phyloP scores from a whole-genome alignment of 2,113 vertebrate species.

The Cebus imitator region DNA sequence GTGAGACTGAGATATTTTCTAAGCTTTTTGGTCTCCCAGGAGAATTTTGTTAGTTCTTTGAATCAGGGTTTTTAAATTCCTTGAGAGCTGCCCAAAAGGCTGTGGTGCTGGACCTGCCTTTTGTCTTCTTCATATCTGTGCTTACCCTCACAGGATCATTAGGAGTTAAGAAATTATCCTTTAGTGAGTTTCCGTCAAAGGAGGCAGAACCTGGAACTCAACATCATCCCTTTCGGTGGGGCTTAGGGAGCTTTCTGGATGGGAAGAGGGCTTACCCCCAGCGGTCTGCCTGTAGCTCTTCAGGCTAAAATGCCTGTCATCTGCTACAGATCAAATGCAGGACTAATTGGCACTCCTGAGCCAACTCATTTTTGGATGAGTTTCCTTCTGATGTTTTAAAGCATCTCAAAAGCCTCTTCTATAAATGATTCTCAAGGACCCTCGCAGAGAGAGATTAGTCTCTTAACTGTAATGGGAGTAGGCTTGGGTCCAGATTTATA shows the following conservation, averaged over 20 bases:
- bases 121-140: background rate
- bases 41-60: background rate
- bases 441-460: conserved; percentile 36
- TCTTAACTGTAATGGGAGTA: conserved; percentile 46
- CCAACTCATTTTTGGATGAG: background rate
- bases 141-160: background rate
- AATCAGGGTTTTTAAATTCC: background rate
- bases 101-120: background rate
- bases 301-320: background rate
- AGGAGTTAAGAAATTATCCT: background rate
- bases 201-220: background rate
- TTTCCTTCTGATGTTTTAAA: conserved; percentile 54
- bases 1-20: background rate
- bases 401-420: conserved; percentile 64
- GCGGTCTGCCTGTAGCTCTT: background rate
- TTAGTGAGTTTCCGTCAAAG: background rate
- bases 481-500: conserved; percentile 45
- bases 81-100: background rate
- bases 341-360: conserved; percentile 47
- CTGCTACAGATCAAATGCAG: background rate
- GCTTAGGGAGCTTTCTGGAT: rapidly evolving
- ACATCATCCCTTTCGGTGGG: background rate
- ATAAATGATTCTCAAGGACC: conserved; percentile 49
- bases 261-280: rapidly evolving
- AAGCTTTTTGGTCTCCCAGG: background rate